phyloP scores from a whole-genome alignment of 2,797 vertebrate genomes.

The Fringilla coelebs region DNA sequence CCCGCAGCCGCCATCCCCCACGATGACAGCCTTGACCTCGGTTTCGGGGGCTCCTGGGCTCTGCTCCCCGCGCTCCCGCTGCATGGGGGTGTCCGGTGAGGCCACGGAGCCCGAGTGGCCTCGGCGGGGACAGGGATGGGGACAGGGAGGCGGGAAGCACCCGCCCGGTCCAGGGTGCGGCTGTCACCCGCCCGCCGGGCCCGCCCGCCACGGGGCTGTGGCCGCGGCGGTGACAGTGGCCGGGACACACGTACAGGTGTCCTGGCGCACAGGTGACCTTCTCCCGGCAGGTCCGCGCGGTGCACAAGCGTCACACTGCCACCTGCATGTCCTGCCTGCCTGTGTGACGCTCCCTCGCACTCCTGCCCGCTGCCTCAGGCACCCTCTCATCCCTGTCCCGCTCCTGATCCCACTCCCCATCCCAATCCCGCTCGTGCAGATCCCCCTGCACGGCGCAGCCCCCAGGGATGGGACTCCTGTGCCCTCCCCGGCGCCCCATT shows the following conservation, averaged over 20 bases:
- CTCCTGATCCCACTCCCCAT: background rate
- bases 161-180: background rate
- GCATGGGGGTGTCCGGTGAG: background rate
- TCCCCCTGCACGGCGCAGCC: background rate
- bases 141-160: background rate
- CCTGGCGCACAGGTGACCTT: background rate
- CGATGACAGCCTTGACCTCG: constrained; percentile 69
- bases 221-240: background rate
- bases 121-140: background rate
- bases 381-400: accelerated
- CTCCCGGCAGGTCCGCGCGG: background rate
- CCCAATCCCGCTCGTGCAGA: accelerated
- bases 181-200: background rate
- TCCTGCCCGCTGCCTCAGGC: background rate
- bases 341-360: accelerated
- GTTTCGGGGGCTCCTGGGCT: background rate
- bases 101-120: background rate
- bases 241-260: background rate
- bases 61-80: background rate
- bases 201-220: background rate
- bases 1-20: constrained; percentile 77
- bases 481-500: accelerated
- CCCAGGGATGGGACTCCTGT: background rate
- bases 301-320: background rate
- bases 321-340: background rate